Base-by-base conservation (phyloP, 2,888 invertebrate species). In the Lacanobia wlatinum region DNA sequence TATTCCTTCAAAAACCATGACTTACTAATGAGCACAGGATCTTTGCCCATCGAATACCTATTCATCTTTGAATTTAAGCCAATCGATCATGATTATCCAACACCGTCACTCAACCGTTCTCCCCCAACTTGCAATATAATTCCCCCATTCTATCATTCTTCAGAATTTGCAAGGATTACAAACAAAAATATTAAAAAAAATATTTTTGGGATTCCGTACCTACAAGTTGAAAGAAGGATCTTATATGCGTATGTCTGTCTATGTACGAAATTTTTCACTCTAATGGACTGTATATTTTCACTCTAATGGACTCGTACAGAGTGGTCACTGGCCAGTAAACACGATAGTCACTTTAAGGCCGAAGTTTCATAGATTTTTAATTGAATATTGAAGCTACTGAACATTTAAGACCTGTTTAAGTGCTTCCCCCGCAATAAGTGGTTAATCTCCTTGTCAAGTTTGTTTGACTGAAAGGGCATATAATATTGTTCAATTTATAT, bases 11-110 rank as follows among this genome's bases (percentile, higher is more conserved):
- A 58, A 78, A 46, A 55, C 10, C 40, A 14, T n/a, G 63, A 76
- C 76, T 64, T 60, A 18, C 18, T 55, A 61, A 58, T 48, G 46
- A 60, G 23, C 43, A 34, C 58, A 59, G 48, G 73, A 46, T 61
- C 60, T 63, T 63, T 52, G 8, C n/a, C 9, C 72, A 64, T 46
- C 12, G 46, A 64, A 50, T 79, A 64, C 28, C 64, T 60, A 76
- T 48, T 48, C 56, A 59, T 82, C 64, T 70, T 69, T 53, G 77
- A 76, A 66, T 59, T 50, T 40, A 82, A 66, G 9, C 14, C 38
- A 48, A 78, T 78, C 78, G 66, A 82, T 78, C 78, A 78, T 82
- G 82, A 70, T 82, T 65, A 75, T 28, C 21, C 38, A 52, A 23
- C 21, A 4, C 28, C 65, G 18, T 76, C 62, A 66, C 28, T 64